Base-by-base conservation (phyloP, 2,797 vertebrate species). In the Nothura maculosa region DNA sequence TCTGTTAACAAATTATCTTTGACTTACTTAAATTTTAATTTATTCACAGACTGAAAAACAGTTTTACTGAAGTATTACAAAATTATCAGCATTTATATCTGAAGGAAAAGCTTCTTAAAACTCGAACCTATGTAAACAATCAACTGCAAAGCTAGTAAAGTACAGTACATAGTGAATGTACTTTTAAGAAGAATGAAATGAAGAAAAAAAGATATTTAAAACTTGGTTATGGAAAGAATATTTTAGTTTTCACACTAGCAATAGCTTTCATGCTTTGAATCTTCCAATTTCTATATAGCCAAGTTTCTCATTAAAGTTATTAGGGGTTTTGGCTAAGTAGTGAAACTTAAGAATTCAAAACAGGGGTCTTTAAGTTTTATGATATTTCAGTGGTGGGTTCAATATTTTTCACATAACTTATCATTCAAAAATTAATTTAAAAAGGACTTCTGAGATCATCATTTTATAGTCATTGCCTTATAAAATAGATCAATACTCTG, bases 401-500 rank as follows among this genome's bases (percentile, higher is more conserved):
- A 68, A 16, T 80, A 86, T 27, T 81, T 91, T 91, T 54, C 94
- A 87, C 40, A 82, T 24, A 90, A 95, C 89, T 94, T 92, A 92
- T 85, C 43, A 91, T 38, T 64, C 30, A 79, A 85, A 90, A 88
- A 86, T 94, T 86, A 88, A 91, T 92, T 93, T 89, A 25, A 84
- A 95, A 96, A 92, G 19, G 43, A 95, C 72, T 76, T 72, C 38
- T 61, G 11, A 76, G 81, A 82, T 74, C 75, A 89, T 79, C 74
- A 70, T 64, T 96, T 96, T 90, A 92, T 45, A 94, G 84, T 83
- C 86, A 73, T 27, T 27, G 12, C 16, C 73, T 88, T 67, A 70
- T 32, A 88, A 91, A 79, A 92, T 32, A 61, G 86, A 96, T 96
- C 96, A 52, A 96, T 96, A 93, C 27, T 68, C 28, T 73, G 60